These are phyloP conservation scores for Pomatorhinus ruficollis DNA, from an alignment of 2,113 vertebrate genomes.

Conservation along the genomic window DNA sequence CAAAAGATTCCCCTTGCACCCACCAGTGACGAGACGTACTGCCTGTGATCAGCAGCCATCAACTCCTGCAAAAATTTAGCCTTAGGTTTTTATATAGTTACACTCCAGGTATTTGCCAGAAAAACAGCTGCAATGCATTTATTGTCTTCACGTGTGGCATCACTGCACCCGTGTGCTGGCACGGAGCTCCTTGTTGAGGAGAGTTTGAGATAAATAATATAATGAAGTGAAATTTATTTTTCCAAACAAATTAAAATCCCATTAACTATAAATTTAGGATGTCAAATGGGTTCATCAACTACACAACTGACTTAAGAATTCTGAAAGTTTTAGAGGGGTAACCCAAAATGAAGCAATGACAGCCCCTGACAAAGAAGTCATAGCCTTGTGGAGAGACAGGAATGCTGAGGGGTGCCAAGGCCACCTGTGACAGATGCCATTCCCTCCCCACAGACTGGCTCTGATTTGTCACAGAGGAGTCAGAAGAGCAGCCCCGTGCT, in stretches of 20 bases:
- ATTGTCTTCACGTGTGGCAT: background rate
- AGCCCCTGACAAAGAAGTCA: background rate
- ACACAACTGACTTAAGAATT: too few relatives aligned
- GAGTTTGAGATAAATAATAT: background rate
- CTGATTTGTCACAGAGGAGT: background rate
- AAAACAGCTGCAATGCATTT: background rate
- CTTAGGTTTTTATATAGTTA: background rate
- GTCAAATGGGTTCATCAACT: too few relatives aligned
- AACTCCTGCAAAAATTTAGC: background rate
- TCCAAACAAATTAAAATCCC: background rate
- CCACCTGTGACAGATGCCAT: background rate
- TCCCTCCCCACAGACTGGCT: background rate
- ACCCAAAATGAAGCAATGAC: background rate
- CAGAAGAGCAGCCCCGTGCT: background rate
- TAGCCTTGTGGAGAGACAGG: background rate
- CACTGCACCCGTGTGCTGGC: background rate
- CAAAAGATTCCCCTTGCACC: background rate
- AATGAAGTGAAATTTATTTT: background rate
- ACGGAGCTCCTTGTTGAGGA: background rate
- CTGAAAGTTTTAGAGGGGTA: background rate
- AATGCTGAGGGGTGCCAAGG: background rate
- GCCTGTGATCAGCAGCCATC: background rate
- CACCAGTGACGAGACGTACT: background rate
- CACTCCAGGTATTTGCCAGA: background rate
- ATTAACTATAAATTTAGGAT: background rate